Evolutionary conservation across 2,797 vertebrate species (phyloP).

Genomic region (Sparidentex hasta): DNA sequence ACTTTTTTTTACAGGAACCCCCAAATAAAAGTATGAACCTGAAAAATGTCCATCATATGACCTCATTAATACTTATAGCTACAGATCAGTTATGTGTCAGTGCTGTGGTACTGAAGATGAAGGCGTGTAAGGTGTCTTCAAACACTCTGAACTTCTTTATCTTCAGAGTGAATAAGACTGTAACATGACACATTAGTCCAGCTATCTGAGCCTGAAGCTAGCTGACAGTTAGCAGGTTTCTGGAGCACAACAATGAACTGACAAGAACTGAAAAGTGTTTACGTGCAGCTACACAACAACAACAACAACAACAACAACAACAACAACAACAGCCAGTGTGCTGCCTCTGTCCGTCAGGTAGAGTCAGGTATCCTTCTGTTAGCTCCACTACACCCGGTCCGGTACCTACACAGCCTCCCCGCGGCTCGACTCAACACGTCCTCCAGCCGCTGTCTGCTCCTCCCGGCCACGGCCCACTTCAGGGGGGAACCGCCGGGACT

Average conservation of each 20-base stretch:
- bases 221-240: not conserved
- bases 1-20: no score
- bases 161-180: not conserved
- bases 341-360: not conserved
- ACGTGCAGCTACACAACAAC: not conserved
- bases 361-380: not conserved
- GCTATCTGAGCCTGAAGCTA: not conserved
- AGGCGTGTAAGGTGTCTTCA: not conserved
- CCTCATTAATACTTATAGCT: no score
- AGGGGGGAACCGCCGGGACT: constrained; percentile 58
- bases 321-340: not conserved
- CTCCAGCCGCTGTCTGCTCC: constrained; percentile 85
- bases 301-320: not conserved
- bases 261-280: fast-evolving
- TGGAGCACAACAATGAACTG: not conserved
- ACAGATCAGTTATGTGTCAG: not conserved
- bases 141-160: not conserved
- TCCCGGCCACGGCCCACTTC: constrained; percentile 90
- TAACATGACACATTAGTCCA: no score
- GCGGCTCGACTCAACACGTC: constrained; percentile 82
- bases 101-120: not conserved
- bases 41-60: no score
- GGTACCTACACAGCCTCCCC: constrained; percentile 83
- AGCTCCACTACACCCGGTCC: not conserved
- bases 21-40: no score